Evolutionary conservation across 2,113 vertebrate genomes (phyloP), one percentile per base, ranked within the genome.

Genomic region (Lamprotornis superbus): DNA sequence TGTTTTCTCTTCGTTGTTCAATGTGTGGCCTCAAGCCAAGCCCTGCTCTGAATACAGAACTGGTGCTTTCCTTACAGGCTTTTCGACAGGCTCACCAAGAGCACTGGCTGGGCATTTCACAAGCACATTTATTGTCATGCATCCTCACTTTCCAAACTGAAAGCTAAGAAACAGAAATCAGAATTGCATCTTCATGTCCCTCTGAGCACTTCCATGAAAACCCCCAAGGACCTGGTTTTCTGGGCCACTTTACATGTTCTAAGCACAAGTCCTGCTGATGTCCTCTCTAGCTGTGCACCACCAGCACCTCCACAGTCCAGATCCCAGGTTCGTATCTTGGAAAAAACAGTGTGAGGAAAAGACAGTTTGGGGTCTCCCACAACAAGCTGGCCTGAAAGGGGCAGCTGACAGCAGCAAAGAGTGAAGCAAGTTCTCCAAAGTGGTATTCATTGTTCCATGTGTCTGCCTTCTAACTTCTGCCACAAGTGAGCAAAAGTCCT

Each of bases 1-100:
- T 95, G 96, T 94, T 97, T 97, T 97, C 89, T 94, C 83, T 83
- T 91, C 91, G 94, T 95, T 96, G 96, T 94, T 95, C 77, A 91
- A 46, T 0, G 16, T 0, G 1, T 96, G 96, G 96, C 95, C 69
- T 65, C 60, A 60, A 91, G 96, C 96, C 96, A 96, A 95, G 78
- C 57, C 84, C 84, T 79, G 87, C 91, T 96, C 94, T 89, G 95
- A 96, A 95, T 89, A 94, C 87, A 95, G 95, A 95, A 11, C 77
- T 9, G 5, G 83, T 61, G 65, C 81, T 94, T 96, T 95, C 93
- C 96, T 95, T 82, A 49, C 81, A 95, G 87, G 60, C 87, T 91
- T 84, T 89, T 35, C 0, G 5, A 91, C 81, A 89, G 77, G 75
- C 94, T 82, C 87, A 73, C 65, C 0, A 0, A 87, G 81, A 89